Base-by-base conservation (phyloP, 2,888 invertebrate genomes). In the Temnothorax rugatulus region DNA sequence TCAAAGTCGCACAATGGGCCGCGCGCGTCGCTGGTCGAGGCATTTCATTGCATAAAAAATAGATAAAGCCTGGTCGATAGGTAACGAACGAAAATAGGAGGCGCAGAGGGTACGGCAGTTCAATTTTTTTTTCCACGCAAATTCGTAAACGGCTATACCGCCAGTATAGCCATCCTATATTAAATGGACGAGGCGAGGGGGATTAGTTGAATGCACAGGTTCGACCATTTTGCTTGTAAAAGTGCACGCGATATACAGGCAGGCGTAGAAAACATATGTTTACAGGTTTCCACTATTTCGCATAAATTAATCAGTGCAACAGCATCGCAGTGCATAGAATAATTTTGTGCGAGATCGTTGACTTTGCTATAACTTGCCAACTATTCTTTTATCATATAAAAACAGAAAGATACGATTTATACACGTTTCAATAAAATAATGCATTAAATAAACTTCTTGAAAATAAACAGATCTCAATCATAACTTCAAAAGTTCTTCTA, bases 131-230 rank as follows among this genome's bases (percentile, higher is more conserved):
- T 89, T 88, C 91, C 90, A 89, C 90, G 92, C 92, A 93, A 93
- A 93, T 93, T 93, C 93, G 93, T 92, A 92, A 93, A 93, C 91
- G 93, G 90, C 91, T 87, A 86, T 90, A 91, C 86, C 90, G 87
- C 79, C 90, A 89, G 91, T 91, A 92, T 92, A 91, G 92, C 85
- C 88, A 83, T 82, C 90, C 88, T 92, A 93, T 93, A 93, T 94
- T 93, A 93, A 94, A 93, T 93, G 92, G 92, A 92, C 91, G 92
- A 92, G 90, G 90, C 92, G 90, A 93, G 91, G 91, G 92, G 92
- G 92, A 93, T 94, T 93, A 93, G 92, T 90, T 90, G 89, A 90
- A 93, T 91, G 91, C 90, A 88, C 88, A 87, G 88, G 89, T 88
- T 83, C 85, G 88, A 85, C 89, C 91, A 89, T 92, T 92, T 92